phyloP scores from a whole-genome alignment of 2,888 invertebrate species.

The Calameuta idolon region DNA sequence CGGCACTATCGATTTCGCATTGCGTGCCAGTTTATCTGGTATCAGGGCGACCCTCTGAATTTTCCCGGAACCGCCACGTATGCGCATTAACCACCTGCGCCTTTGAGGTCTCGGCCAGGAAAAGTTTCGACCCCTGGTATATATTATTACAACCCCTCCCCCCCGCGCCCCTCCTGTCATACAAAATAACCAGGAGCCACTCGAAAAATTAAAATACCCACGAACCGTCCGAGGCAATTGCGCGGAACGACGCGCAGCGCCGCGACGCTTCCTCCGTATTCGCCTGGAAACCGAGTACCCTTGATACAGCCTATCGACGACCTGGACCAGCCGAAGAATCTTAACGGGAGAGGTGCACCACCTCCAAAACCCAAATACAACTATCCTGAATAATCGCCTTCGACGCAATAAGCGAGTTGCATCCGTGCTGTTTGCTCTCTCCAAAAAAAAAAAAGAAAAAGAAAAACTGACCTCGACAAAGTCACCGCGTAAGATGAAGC shows the following conservation, averaged over 20 bases:
- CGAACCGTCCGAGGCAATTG: background rate
- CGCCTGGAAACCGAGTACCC: too few relatives aligned
- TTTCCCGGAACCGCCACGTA: background rate
- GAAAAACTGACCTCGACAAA: slow-evolving; percentile 29
- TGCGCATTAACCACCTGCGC: background rate
- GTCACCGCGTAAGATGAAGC: slow-evolving; percentile 47
- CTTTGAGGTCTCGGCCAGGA: background rate
- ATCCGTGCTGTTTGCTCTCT: too few relatives aligned
- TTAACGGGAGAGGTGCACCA: too few relatives aligned
- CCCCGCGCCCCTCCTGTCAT: too few relatives aligned
- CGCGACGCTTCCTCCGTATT: too few relatives aligned
- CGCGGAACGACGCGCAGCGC: background rate
- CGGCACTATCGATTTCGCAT: background rate
- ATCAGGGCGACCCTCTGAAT: background rate
- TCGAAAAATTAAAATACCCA: background rate
- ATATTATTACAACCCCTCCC: too few relatives aligned
- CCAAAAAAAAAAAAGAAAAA: slow-evolving; percentile 24
- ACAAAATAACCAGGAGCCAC: background rate
- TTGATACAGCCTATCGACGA: too few relatives aligned
- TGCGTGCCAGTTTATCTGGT: background rate
- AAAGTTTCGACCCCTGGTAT: too few relatives aligned
- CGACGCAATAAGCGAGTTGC: too few relatives aligned
- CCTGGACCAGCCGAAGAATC: too few relatives aligned
- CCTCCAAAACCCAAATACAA: too few relatives aligned
- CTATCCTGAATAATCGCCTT: too few relatives aligned